Evolutionary conservation across 2,888 invertebrate species (phyloP).

Genomic region (Temnothorax ravouxi): DNA sequence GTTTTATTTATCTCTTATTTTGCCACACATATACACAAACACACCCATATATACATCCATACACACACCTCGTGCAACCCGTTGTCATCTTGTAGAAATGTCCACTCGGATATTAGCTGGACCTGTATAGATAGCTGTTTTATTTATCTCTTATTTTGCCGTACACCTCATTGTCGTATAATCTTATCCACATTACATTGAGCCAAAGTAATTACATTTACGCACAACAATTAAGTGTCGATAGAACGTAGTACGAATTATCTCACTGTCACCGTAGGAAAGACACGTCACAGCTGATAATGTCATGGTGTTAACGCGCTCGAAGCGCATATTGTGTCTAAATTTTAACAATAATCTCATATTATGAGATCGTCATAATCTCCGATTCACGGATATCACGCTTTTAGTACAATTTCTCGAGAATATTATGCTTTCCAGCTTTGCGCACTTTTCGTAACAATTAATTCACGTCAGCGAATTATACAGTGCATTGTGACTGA

Average conservation of each 20-base stretch:
- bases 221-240: constrained; percentile 34
- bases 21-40: constrained; percentile 52
- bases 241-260: background rate
- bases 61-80: constrained; percentile 36
- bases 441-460: constrained; percentile 51
- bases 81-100: constrained; percentile 21
- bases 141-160: constrained; percentile 68
- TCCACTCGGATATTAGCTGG: constrained; percentile 38
- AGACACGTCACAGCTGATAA: constrained; percentile 10
- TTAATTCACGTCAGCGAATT: constrained; percentile 15
- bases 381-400: constrained; percentile 46
- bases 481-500: constrained; percentile 26
- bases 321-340: constrained; percentile 18
- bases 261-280: background rate
- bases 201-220: constrained; percentile 14
- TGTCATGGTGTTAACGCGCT: background rate
- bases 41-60: background rate
- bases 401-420: constrained; percentile 63
- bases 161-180: constrained; percentile 18
- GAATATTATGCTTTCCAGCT: constrained; percentile 69
- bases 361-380: constrained; percentile 27
- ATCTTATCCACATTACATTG: constrained; percentile 16
- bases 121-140: constrained; percentile 50
- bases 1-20: constrained; percentile 64
- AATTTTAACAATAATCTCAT: constrained; percentile 25